phyloP scores from a whole-genome alignment of 2,797 vertebrate species.

The Enteromius treurensis region DNA sequence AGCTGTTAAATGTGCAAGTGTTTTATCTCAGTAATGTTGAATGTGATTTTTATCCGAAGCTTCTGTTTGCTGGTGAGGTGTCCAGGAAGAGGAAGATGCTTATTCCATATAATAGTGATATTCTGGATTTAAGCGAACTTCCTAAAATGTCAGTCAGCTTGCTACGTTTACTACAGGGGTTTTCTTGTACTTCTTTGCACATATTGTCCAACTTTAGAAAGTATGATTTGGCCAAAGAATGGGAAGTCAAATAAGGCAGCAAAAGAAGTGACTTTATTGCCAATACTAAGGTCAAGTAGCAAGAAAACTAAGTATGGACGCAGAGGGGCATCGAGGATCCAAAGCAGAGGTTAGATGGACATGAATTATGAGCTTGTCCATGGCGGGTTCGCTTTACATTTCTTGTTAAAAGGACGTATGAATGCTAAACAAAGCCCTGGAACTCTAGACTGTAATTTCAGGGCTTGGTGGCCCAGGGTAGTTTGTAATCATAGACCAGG shows the following conservation, averaged over 20 bases:
- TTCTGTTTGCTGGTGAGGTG: constrained; percentile 34
- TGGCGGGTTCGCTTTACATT: constrained; percentile 37
- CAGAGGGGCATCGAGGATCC: constrained; percentile 31
- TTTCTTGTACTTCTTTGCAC: constrained; percentile 57
- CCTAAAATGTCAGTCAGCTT: constrained; percentile 59
- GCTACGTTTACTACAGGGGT: constrained; percentile 69
- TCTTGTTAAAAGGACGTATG: constrained; percentile 46
- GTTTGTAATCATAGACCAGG: constrained; percentile 58
- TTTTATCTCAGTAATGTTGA: constrained; percentile 4
- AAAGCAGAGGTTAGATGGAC: constrained; percentile 42
- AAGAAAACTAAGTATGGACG: constrained; percentile 40
- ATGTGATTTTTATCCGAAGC: not conserved
- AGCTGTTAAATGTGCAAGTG: not conserved
- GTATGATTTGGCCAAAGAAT: constrained; percentile 53
- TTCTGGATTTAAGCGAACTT: not conserved
- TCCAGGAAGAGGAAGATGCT: not conserved
- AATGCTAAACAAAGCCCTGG: constrained; percentile 58
- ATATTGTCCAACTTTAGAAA: constrained; percentile 61
- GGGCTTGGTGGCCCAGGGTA: constrained; percentile 48
- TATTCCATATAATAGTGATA: constrained; percentile 30
- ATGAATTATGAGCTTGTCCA: constrained; percentile 49
- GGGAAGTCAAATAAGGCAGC: constrained; percentile 60
- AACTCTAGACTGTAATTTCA: constrained; percentile 58
- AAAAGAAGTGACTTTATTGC: constrained; percentile 66
- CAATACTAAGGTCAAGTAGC: constrained; percentile 59